A percentile compares a stretch with the other conserved stretches of the same genome.
These are phyloP conservation scores for Pseudopleuronectes americanus DNA, from an alignment of 2,797 vertebrate genomes.

Conservation along the genomic window DNA sequence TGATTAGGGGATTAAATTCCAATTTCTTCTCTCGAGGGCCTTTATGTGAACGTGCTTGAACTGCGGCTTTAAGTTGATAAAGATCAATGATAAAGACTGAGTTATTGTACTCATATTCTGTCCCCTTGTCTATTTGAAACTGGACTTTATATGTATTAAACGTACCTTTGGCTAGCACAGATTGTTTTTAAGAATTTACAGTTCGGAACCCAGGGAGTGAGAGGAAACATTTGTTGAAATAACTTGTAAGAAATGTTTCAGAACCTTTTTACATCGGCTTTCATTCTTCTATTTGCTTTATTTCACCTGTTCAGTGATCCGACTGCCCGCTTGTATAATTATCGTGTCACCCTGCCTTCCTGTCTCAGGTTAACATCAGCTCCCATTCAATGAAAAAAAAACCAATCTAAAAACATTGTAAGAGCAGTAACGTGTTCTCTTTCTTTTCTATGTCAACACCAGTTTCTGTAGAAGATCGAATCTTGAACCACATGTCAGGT, in stretches of 20 bases:
- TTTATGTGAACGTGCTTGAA: background rate
- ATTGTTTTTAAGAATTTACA: background rate
- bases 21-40: background rate
- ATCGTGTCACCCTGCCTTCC: constrained; percentile 1
- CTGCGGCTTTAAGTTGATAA: too few relatives aligned
- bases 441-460: background rate
- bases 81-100: too few relatives aligned
- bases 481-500: background rate
- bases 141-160: background rate
- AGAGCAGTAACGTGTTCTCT: background rate
- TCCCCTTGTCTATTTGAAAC: too few relatives aligned
- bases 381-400: background rate
- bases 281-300: constrained; percentile 23
- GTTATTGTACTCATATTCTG: too few relatives aligned
- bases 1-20: background rate
- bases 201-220: background rate
- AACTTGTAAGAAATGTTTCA: background rate
- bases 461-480: background rate
- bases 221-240: too few relatives aligned
- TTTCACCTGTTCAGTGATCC: background rate
- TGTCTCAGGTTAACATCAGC: constrained; percentile 10
- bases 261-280: constrained; percentile 7
- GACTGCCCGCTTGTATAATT: background rate
- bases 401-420: constrained; percentile 8
- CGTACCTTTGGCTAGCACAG: background rate